These are phyloP conservation scores for Neoarius graeffei DNA, from an alignment of 2,113 vertebrate species.

Conservation along the genomic window DNA sequence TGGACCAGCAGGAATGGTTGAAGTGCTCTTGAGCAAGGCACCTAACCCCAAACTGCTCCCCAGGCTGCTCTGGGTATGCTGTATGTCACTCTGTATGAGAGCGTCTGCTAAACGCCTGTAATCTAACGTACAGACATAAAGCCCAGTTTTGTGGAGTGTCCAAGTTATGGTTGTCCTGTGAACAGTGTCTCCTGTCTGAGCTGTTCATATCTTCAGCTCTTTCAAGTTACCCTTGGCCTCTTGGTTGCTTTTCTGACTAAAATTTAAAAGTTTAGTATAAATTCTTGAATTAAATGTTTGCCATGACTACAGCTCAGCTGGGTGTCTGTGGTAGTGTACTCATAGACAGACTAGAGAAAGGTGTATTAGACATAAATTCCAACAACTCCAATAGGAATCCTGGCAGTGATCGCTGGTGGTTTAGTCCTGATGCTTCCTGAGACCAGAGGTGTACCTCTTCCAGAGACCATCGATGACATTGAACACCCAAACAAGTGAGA, in stretches of 20 bases:
- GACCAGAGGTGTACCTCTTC: no score
- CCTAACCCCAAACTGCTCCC: no score
- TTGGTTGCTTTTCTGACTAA: not conserved
- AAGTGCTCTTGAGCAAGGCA: no score
- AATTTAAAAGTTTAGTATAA: not conserved
- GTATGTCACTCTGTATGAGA: no score
- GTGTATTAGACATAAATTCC: not conserved
- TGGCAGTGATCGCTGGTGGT: constrained; percentile 81
- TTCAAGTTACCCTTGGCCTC: not conserved
- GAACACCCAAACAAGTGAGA: no score
- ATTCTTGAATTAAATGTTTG: not conserved
- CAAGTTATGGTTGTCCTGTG: not conserved
- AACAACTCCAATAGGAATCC: constrained; percentile 68
- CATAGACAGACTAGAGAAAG: not conserved
- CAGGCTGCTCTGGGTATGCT: no score
- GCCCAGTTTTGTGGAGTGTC: not conserved
- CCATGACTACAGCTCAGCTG: not conserved
- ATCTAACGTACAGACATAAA: no score
- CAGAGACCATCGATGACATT: no score
- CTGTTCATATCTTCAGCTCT: not conserved
- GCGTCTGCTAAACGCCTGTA: no score
- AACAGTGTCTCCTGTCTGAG: not conserved
- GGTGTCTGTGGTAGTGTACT: not conserved
- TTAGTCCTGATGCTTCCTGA: constrained; percentile 86
- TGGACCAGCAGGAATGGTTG: no score